These are phyloP conservation scores for Calvadosia cruxmelitensis DNA, from an alignment of 30 jellyfish, hydroid and myxozoan genomes.

Conservation along the genomic window DNA sequence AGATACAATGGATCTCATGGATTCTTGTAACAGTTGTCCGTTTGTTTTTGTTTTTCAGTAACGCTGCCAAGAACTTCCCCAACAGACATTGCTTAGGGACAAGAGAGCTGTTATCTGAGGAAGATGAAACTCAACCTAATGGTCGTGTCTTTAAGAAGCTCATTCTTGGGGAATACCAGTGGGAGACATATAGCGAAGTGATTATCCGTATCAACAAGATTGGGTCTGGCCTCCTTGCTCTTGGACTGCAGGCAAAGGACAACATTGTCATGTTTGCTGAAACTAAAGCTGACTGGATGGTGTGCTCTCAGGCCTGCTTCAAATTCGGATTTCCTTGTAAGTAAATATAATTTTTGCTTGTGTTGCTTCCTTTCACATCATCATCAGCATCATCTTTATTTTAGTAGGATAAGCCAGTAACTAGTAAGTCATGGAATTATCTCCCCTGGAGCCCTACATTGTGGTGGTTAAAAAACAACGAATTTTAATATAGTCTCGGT, in stretches of 20 bases:
- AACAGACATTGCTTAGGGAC: constrained; percentile 76
- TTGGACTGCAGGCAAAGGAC: constrained; percentile 57
- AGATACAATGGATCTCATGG: no score
- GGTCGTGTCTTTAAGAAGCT: constrained; percentile 82
- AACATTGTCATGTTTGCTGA: constrained; percentile 78
- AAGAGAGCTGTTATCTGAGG: constrained; percentile 82
- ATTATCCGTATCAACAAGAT: constrained; percentile 31
- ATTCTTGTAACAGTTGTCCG: no score
- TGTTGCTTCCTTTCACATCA: no score
- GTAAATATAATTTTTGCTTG: no score
- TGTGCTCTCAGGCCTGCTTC: constrained; percentile 88
- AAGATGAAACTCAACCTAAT: constrained; percentile 88
- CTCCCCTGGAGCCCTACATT: no score
- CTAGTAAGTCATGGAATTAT: no score
- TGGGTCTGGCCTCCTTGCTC: constrained; percentile 72
- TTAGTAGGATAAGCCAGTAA: no score
- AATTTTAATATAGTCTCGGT: no score
- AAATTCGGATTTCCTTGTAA: constrained; percentile 65
- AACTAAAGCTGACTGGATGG: constrained; percentile 92
- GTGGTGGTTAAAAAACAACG: no score
- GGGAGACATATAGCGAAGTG: constrained; percentile 66
- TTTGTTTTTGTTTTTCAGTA: constrained; percentile 1
- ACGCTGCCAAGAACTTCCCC: constrained; percentile 29
- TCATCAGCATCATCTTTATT: no score
- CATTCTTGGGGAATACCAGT: constrained; percentile 76